Base-by-base conservation (phyloP, 1,140 invertebrate genomes). In the Campoletis sonorensis region DNA sequence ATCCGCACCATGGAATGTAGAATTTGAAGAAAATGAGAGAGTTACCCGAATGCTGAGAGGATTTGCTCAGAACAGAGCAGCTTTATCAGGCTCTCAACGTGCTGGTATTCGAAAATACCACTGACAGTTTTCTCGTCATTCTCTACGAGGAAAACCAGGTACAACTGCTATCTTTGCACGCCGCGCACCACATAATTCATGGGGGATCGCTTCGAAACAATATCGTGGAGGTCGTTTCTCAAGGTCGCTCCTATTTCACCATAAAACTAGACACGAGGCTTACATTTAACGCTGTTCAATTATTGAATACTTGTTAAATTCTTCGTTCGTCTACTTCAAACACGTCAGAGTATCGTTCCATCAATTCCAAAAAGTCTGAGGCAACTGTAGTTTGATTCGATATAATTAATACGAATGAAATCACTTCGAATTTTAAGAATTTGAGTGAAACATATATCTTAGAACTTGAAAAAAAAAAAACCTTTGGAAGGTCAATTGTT, bases 61-160 rank as follows among this genome's bases (percentile, higher is more conserved):
- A 64, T 64, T 64, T 64, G 27, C 4, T 4, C 1, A 26, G 23
- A 64, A 15, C 21, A 64, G 61, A 64, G 61, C n/a, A 23, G 23
- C 61, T 64, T 64, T 64, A 64, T 64, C 61, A 64, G 23, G 61
- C 21, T 64, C 61, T 13, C 10, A 26, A 64, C 23, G 23, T 64
- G n/a, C 27, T 27, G 23, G 61, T 61, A 64, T 26, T 11, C 21
- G 10, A 11, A 64, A 27, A 16, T 23, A 64, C 21, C n/a, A 23
- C n/a, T 2, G n/a, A 64, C 61, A 64, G 61, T 64, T 64, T 64
- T 64, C 61, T 23, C 23, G 61, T 64, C 61, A 64, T 64, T 64
- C 61, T 26, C 23, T 26, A 64, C 21, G 13, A 23, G 61, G 3
- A 23, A 64, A 23, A 26, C 40, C 5, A 45, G 13, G 23, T 26